Percentiles rank a stretch among this genome's conserved stretches.
These are phyloP conservation scores for Ardeotis arabs DNA, from an alignment of 2,113 vertebrate genomes.

Conservation along the genomic window DNA sequence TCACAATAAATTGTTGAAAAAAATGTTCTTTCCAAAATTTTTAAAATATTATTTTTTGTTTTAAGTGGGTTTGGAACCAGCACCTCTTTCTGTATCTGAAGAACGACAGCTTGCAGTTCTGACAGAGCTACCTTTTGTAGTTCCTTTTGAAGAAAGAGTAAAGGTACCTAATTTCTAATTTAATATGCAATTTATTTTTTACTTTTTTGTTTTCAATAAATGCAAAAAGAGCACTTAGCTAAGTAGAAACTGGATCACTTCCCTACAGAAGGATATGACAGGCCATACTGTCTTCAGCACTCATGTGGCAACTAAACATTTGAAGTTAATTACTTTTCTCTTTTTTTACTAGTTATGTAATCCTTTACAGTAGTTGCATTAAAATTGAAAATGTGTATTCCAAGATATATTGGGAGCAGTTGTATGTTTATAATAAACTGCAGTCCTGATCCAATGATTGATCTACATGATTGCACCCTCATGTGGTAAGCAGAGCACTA, in stretches of 20 bases:
- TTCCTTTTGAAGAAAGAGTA: constrained; percentile 98
- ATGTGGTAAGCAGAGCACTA: not conserved
- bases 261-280: not conserved
- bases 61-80: constrained; percentile 91
- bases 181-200: not conserved
- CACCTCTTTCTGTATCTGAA: constrained; percentile 94
- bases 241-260: not conserved
- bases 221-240: not conserved
- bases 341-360: not conserved
- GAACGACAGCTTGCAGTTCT: constrained; percentile 95
- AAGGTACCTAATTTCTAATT: constrained; percentile 82
- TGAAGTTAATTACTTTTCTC: not conserved
- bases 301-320: not conserved
- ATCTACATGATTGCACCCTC: not conserved
- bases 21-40: not conserved
- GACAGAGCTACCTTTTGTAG: constrained; percentile 96
- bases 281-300: not conserved
- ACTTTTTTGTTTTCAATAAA: not conserved
- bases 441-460: not conserved
- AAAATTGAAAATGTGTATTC: not conserved
- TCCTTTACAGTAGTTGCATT: not conserved
- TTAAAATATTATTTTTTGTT: constrained; percentile 1
- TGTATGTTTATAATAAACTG: not conserved
- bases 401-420: not conserved
- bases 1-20: not conserved